Base-by-base conservation (phyloP, 1,140 invertebrate genomes). In the Mercenaria mercenaria region DNA sequence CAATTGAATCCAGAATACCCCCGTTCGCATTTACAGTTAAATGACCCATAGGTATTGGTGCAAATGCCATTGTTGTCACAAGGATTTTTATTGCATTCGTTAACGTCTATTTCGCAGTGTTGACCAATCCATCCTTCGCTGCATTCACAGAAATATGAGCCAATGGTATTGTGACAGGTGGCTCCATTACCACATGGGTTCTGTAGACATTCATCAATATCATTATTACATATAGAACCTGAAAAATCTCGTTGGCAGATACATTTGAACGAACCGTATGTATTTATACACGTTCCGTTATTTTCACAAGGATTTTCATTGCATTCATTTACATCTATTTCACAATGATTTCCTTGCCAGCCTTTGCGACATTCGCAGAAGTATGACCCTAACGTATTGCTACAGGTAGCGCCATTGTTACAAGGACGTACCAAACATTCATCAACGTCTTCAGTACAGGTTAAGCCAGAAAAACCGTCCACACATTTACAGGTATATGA, bases 71-170 rank as follows among this genome's bases (percentile, higher is more conserved):
- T 39, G 37, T 82, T 82, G 2, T 20, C n/a, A 34, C 80, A 82
- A 11, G 80, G 80, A 18, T 18, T 34, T 13, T 37, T 11, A n/a
- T 26, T 47, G 29, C 80, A 82, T 67, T 82, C 80, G 26, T 82
- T 34, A 1, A 34, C 15, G n/a, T 69, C 67, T 39, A 52, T 39
- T 29, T 87, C 84, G 61, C 84, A 87, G 15, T 43, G 34, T 47
- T 43, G 23, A 6, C 84, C 84, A 0, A 34, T n/a, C 59, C 59
- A 76, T 2, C 84, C 84, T 6, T 77, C 52, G 18, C 98, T 97
- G 95, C 99, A 99, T n/a, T 97, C 97, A 96, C 99, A 99, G 32
- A 98, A 98, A 97, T 99, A 99, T 76, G 97, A 97, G 20, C 98
- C 98, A 92, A 98, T 98, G 89, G 98, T 99, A 74, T 89, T 89